Percentiles rank a stretch among this genome's conserved stretches.
phyloP scores from a whole-genome alignment of 2,888 invertebrate genomes.

The Onchidella celtica region DNA sequence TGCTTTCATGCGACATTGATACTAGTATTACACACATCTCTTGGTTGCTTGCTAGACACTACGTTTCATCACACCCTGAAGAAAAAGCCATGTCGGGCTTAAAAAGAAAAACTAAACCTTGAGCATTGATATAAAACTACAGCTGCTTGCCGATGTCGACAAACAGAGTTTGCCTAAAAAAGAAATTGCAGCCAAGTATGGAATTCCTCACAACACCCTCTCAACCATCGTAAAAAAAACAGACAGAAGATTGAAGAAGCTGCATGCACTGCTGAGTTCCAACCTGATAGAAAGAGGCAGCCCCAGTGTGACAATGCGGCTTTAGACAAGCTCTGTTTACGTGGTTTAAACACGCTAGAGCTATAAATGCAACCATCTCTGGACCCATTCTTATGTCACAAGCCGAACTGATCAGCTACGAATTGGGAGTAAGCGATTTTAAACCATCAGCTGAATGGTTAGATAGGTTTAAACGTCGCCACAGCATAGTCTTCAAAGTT shows the following conservation, averaged over 20 bases:
- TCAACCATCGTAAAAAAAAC: background rate
- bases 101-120: background rate
- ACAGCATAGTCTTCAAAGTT: too few species aligned
- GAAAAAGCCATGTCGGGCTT: too few species aligned
- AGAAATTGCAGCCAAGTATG: conserved; percentile 13
- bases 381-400: conserved; percentile 45
- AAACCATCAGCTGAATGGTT: conserved; percentile 51
- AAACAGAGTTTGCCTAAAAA: background rate
- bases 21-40: too few species aligned
- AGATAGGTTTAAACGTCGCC: conserved; percentile 51
- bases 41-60: too few species aligned
- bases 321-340: background rate
- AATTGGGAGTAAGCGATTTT: conserved; percentile 45
- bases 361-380: conserved; percentile 1
- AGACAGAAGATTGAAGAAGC: background rate
- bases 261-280: background rate
- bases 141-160: conserved; percentile 4
- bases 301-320: background rate
- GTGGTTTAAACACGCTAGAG: conserved; percentile 6
- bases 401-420: conserved; percentile 41
- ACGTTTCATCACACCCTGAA: too few species aligned
- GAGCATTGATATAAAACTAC: background rate
- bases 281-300: background rate
- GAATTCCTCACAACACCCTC: background rate
- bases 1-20: too few species aligned